phyloP scores from a whole-genome alignment of 2,797 vertebrate species.

The Sebastes glaucus region DNA sequence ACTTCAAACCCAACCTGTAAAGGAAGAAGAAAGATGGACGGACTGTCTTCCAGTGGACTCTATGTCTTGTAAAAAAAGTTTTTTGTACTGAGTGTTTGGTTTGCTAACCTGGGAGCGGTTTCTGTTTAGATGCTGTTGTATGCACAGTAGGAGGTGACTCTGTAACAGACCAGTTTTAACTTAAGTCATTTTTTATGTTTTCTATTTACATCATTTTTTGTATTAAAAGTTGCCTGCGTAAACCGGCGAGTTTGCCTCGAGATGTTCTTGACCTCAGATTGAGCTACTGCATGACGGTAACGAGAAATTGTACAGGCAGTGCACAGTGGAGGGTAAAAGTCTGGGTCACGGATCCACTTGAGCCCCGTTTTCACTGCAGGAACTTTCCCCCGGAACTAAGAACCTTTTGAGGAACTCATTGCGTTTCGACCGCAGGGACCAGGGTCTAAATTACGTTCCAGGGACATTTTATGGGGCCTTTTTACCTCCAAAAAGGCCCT shows the following conservation, averaged over 20 bases:
- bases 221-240: constrained; percentile 71
- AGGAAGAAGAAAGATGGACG: background rate
- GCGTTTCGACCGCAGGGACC: too few species aligned
- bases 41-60: constrained; percentile 32
- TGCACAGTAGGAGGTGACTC: constrained; percentile 35
- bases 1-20: background rate
- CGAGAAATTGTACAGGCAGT: background rate
- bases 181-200: constrained; percentile 52
- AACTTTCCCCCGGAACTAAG: too few species aligned
- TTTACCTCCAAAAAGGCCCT: too few species aligned
- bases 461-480: too few species aligned
- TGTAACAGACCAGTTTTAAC: constrained; percentile 70
- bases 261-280: background rate
- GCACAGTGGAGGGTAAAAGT: background rate
- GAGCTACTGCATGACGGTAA: background rate
- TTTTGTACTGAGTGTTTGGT: constrained; percentile 39
- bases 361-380: too few species aligned
- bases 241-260: background rate
- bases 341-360: background rate
- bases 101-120: constrained; percentile 23
- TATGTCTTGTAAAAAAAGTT: constrained; percentile 9
- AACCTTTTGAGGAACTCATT: too few species aligned
- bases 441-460: too few species aligned
- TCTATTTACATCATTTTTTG: constrained; percentile 68
- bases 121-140: constrained; percentile 40